Evolutionary conservation across 1,140 invertebrate genomes (phyloP), one percentile per base, ranked within the genome.

Genomic region (Hylaeus volcanicus): DNA sequence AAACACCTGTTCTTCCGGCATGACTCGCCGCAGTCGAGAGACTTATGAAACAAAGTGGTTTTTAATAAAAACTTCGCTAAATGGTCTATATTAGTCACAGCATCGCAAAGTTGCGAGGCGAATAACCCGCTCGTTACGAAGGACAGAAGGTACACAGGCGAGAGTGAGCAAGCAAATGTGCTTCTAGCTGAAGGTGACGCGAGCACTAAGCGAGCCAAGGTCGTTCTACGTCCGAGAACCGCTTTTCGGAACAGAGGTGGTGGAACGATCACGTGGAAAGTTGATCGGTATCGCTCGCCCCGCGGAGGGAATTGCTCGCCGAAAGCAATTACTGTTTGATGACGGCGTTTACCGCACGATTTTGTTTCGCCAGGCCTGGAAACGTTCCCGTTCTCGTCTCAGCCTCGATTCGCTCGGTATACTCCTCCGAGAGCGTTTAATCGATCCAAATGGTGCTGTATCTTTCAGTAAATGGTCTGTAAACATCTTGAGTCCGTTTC

Each of bases 171-270:
- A 68, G 65, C 53, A 74, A 81, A 51, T 73, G 45, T 75, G 73
- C 55, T 56, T 37, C 73, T 9, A n/a, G 14, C 26, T 63, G 72
- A 68, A 60, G 73, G 79, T 75, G 75, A 81, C 74, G 79, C 71
- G 71, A 26, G 45, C 41, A 41, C 43, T 48, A 55, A 75, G 26
- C 63, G 60, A 75, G 70, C 70, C 77, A 79, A 79, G 77, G 77
- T 79, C 77, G 70, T 73, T 79, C 70, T 65, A 73, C 77, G 77
- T 79, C 70, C 77, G 77, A 79, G 68, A 74, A 58, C 77, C 70
- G 77, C 77, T 65, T 73, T 79, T 79, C 68, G 70, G 68, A 45
- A 45, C 41, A 14, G 60, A 45, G 12, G 56, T 2, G 45, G 37
- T 15, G 15, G 37, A 41, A 41, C 37, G 58, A 61, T 77, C 65